These are phyloP conservation scores for Hyperoodon ampullatus DNA, from an alignment of 2,113 vertebrate genomes.

Conservation along the genomic window DNA sequence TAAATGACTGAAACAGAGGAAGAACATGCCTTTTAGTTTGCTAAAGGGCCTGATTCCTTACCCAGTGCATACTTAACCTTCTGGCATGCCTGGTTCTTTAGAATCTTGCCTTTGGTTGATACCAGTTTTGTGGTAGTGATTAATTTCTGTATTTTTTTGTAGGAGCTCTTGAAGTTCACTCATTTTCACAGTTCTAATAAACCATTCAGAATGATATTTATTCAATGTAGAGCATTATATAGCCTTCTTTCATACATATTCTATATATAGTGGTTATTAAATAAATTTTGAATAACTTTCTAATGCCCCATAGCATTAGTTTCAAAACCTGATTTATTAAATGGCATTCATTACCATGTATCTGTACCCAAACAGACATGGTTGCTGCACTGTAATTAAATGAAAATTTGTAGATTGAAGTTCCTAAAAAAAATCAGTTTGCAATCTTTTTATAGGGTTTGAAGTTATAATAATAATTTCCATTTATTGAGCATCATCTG, in stretches of 20 bases:
- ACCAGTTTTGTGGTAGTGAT: conserved; percentile 31
- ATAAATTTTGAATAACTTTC: conserved; percentile 37
- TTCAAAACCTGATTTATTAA: not conserved
- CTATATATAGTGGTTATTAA: not conserved
- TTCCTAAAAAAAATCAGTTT: not conserved
- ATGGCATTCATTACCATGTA: not conserved
- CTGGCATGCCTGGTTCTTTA: conserved; percentile 4
- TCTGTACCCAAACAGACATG: not conserved
- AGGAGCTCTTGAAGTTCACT: not conserved
- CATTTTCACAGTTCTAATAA: conserved; percentile 16
- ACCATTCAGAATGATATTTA: not conserved
- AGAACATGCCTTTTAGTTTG: conserved; percentile 40
- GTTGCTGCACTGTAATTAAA: not conserved
- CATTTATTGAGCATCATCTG: not conserved
- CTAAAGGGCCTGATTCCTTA: not conserved
- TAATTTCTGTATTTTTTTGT: conserved; percentile 54
- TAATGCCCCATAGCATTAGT: not conserved
- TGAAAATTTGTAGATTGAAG: conserved; percentile 5
- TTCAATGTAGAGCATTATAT: conserved; percentile 33
- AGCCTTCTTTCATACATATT: not conserved
- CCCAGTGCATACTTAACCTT: not conserved
- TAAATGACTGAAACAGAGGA: conserved; percentile 20
- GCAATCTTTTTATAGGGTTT: not conserved
- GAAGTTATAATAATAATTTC: conserved; percentile 9
- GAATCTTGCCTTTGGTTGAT: conserved; percentile 41